A percentile compares a stretch with the other conserved stretches of the same genome.
phyloP scores from a whole-genome alignment of 2,888 invertebrate genomes.

The Ichneumoninae sp. region DNA sequence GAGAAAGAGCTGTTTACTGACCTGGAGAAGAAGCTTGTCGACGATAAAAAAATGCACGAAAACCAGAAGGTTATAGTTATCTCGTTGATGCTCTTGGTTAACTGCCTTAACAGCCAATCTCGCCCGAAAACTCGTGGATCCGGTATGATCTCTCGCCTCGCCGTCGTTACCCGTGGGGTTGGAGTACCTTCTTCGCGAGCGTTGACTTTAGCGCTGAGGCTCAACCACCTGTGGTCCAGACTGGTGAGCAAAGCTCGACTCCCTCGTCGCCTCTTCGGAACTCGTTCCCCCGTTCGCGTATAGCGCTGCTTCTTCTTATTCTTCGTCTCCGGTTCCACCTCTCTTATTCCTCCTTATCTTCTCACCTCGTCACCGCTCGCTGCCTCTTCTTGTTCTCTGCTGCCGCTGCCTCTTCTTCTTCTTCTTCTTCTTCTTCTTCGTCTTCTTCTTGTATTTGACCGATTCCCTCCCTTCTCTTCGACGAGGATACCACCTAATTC shows the following conservation, averaged over 20 bases:
- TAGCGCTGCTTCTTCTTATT: conserved; percentile 49
- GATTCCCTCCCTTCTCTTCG: conserved; percentile 9
- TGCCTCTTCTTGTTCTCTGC: conserved; percentile 51
- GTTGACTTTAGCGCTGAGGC: conserved; percentile 71
- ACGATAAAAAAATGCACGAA: conserved; percentile 37
- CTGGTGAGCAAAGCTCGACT: conserved; percentile 65
- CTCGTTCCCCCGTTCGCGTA: conserved; percentile 61
- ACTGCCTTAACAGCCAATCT: conserved; percentile 16
- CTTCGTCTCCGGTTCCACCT: conserved; percentile 44
- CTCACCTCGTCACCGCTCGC: conserved; percentile 50
- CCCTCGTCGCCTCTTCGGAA: conserved; percentile 62
- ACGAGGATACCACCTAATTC: conserved; percentile 20
- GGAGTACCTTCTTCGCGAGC: conserved; percentile 64
- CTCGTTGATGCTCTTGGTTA: conserved; percentile 3
- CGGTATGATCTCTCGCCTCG: conserved; percentile 42
- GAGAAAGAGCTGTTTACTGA: conserved; percentile 53
- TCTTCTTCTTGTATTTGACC: conserved; percentile 41
- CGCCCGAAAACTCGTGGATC: conserved; percentile 58
- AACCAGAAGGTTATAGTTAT: conserved; percentile 4
- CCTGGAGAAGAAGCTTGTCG: conserved; percentile 50
- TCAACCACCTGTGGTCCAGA: conserved; percentile 74
- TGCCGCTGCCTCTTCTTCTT: conserved; percentile 28
- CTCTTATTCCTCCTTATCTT: conserved; percentile 56
- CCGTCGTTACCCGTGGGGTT: conserved; percentile 55
- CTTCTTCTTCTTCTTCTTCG: conserved; percentile 48